phyloP scores from a whole-genome alignment of 2,888 invertebrate genomes.

The Noctua janthina region DNA sequence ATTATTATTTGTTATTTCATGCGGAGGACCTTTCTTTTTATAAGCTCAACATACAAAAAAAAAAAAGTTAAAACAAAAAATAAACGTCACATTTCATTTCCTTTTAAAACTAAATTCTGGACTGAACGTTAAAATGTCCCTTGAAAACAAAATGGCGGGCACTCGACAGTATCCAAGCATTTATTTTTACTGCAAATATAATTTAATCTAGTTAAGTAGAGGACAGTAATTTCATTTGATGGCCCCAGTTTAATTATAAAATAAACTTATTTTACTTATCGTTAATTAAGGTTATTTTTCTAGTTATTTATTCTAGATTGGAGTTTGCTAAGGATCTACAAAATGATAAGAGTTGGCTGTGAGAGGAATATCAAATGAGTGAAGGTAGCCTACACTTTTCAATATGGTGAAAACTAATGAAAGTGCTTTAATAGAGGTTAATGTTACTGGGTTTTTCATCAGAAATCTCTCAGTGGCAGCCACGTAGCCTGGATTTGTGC shows the following conservation, averaged over 20 bases:
- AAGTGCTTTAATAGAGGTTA: neutral
- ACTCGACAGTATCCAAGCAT: neutral
- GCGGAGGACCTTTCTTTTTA: neutral
- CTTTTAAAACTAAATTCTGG: conserved; percentile 1
- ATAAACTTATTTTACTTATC: conserved; percentile 11
- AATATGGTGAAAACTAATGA: neutral
- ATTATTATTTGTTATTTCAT: neutral
- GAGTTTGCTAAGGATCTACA: neutral
- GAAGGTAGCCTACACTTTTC: neutral
- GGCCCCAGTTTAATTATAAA: conserved; percentile 31
- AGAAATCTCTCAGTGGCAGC: neutral
- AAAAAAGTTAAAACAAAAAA: conserved; percentile 11
- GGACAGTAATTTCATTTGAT: conserved; percentile 33
- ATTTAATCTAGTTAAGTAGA: conserved; percentile 36
- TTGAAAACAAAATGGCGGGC: conserved; percentile 37
- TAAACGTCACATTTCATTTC: conserved; percentile 32
- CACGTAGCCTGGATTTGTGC: neutral
- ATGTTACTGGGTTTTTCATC: neutral
- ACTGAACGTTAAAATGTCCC: neutral
- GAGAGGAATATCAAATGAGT: conserved; percentile 2
- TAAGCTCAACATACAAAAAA: neutral
- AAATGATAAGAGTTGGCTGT: conserved; percentile 4
- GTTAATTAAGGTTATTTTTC: conserved; percentile 14
- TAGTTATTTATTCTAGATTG: neutral
- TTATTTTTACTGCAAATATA: conserved; percentile 31